phyloP scores from a whole-genome alignment of 2,113 vertebrate species.

The Melierax canorus region DNA sequence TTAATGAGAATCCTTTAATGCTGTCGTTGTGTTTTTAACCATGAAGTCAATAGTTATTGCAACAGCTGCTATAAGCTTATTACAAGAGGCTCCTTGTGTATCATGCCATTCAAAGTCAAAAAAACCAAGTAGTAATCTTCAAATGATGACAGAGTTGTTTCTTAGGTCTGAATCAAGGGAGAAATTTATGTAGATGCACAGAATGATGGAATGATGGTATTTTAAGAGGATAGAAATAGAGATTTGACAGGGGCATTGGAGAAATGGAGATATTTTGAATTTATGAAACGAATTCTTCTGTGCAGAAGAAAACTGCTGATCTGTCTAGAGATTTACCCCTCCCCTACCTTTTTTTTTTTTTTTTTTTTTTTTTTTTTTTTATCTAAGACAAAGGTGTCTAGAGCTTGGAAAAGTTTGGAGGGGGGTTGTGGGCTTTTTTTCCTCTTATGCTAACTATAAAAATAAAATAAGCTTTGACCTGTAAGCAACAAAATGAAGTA shows the following conservation, averaged over 20 bases:
- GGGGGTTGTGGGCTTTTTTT: rapidly evolving
- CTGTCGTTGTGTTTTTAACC: not conserved
- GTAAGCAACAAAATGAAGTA: not conserved
- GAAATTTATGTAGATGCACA: not conserved
- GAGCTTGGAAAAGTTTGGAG: not conserved
- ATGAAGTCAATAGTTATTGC: not conserved
- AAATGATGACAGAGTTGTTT: not conserved
- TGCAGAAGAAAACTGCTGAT: not conserved
- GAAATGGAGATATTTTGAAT: not conserved
- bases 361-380: not conserved
- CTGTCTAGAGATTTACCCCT: not conserved
- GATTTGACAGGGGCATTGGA: not conserved
- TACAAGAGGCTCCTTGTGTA: not conserved
- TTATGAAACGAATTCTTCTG: not conserved
- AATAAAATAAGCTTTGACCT: not conserved
- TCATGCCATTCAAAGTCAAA: not conserved
- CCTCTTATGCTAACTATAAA: not conserved
- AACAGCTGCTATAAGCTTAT: not conserved
- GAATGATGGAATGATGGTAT: not conserved
- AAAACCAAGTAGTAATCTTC: not conserved
- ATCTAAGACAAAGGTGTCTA: not conserved
- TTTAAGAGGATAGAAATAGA: not conserved
- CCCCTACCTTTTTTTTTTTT: rapidly evolving
- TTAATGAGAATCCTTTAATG: not conserved
- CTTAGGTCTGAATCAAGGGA: not conserved